Evolutionary conservation across 2,797 vertebrate species (phyloP).

Genomic region (Schizothorax lantsangensis): DNA sequence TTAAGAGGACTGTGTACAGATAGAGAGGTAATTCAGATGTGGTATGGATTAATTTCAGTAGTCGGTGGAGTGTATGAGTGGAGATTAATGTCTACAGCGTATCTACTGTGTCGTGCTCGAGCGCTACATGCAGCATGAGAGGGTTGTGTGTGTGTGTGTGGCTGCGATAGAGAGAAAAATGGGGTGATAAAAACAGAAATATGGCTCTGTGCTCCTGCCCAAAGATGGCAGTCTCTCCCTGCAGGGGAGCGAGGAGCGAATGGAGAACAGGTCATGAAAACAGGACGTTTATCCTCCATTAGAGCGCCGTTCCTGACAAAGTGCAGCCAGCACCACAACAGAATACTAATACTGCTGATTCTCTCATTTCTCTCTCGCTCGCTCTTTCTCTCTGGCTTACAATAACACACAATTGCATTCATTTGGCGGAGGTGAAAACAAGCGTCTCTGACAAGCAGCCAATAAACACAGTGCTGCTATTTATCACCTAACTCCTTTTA

Average conservation of each 20-base stretch:
- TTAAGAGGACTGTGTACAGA: background rate
- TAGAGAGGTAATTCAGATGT: background rate
- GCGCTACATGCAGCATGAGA: background rate
- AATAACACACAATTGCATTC: constrained; percentile 75
- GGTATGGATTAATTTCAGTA: constrained; percentile 24
- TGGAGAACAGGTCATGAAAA: constrained; percentile 70
- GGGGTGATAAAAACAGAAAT: constrained; percentile 26
- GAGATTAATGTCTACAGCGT: constrained; percentile 2
- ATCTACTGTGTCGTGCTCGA: constrained; percentile 13
- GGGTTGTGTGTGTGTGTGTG: constrained; percentile 21
- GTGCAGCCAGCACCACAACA: constrained; percentile 68
- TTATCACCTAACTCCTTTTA: constrained; percentile 62
- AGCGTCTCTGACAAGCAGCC: constrained; percentile 57
- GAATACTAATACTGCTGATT: constrained; percentile 74
- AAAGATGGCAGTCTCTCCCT: constrained; percentile 82
- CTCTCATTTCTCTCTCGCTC: constrained; percentile 35
- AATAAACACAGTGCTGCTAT: constrained; percentile 60
- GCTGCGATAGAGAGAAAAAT: constrained; percentile 21
- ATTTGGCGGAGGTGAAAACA: constrained; percentile 73
- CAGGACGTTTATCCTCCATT: constrained; percentile 77
- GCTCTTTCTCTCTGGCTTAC: constrained; percentile 60
- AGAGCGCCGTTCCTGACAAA: constrained; percentile 78
- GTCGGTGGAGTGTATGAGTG: background rate
- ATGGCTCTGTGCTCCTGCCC: constrained; percentile 66
- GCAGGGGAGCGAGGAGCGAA: constrained; percentile 66